A percentile compares a stretch with the other conserved stretches of the same genome.
These are phyloP conservation scores for Deladenus siricidicola DNA, from an alignment of 2,888 invertebrate species.

Conservation along the genomic window DNA sequence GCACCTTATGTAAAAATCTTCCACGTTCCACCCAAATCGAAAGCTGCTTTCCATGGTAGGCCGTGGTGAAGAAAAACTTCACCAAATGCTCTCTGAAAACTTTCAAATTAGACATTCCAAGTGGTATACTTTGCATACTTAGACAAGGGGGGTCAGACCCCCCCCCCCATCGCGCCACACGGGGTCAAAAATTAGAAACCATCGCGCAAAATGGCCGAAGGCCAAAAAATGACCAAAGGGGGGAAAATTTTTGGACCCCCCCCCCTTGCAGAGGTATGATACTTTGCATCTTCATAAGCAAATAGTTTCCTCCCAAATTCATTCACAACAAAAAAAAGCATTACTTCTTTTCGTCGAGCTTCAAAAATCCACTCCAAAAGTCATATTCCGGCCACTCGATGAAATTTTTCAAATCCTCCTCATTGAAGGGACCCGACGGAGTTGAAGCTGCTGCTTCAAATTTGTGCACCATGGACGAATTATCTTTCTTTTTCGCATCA, in stretches of 20 bases:
- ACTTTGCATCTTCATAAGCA: too few species aligned
- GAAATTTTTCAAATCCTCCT: slow-evolving; percentile 43
- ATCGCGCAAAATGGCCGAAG: too few species aligned
- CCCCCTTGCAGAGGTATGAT: too few species aligned
- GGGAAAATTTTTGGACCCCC: too few species aligned
- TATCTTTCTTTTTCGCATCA: neutral
- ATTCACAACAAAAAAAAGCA: slow-evolving; percentile 3
- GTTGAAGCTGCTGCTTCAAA: neutral
- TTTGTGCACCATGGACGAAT: too few species aligned
- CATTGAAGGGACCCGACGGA: slow-evolving; percentile 25
- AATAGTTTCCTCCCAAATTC: too few species aligned
- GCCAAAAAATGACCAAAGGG: too few species aligned
- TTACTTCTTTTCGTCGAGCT: slow-evolving; percentile 35
- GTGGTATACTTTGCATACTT: too few species aligned
- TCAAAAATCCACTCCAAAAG: slow-evolving; percentile 49
- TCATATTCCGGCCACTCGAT: slow-evolving; percentile 50
- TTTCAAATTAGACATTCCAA: neutral
- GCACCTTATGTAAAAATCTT: slow-evolving; percentile 39
- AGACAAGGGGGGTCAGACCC: too few species aligned
- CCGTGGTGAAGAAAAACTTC: slow-evolving; percentile 50
- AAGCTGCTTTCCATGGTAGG: slow-evolving; percentile 45
- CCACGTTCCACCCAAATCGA: slow-evolving; percentile 44
- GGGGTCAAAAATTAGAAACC: too few species aligned
- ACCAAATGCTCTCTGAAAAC: slow-evolving; percentile 30
- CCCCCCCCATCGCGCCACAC: too few species aligned